Base-by-base conservation (phyloP, 2,888 invertebrate genomes). In the Aporophyla nigra region DNA sequence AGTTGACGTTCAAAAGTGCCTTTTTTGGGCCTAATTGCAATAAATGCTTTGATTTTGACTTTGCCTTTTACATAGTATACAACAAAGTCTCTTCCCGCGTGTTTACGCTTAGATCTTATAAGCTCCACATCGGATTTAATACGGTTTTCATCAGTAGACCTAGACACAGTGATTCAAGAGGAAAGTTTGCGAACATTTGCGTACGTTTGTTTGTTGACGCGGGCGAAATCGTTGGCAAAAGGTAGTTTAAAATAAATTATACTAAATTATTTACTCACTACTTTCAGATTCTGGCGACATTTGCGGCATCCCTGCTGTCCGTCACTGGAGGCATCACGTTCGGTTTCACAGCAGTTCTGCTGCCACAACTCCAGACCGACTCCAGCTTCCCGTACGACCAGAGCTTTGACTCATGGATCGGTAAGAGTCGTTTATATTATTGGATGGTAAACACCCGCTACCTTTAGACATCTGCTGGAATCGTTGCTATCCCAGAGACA, bases 341-440 rank as follows among this genome's bases (percentile, higher is more conserved):
- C 65, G 94, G 93, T 0, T 84, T 87, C 73, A 91, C 92, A 7
- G 91, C 93, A 0, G 91, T 93, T 0, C 82, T 94, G 14, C 86
- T 94, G 19, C 93, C 93, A 0, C 89, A 91, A 40, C 86, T 94
- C 0, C 79, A 90, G 62, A 51, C 65, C 5, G 94, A 94, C 43
- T 69, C 86, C 5, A 78, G 73, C 27, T 93, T 87, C 66, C 86
- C 89, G 1, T 93, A 92, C 67, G 90, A 91, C 21, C 77, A 89
- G 40, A 77, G 43, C 5, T 91, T 88, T 33, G 91, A 91, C 75
- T 92, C 93, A 68, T 94, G 93, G 93, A 91, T 93, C 19, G 94
- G 94, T 94, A 84, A 86, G 88, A 51, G 1, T 27, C 9, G 0
- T 33, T n/a, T 21, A 19, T 65, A 24, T 46, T 24, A 46, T 62